Percentiles rank a stretch among this genome's conserved stretches.
Conservation (phyloP, 2,113 vertebrate species). For the Forbesichthys papilliferus region DNA sequence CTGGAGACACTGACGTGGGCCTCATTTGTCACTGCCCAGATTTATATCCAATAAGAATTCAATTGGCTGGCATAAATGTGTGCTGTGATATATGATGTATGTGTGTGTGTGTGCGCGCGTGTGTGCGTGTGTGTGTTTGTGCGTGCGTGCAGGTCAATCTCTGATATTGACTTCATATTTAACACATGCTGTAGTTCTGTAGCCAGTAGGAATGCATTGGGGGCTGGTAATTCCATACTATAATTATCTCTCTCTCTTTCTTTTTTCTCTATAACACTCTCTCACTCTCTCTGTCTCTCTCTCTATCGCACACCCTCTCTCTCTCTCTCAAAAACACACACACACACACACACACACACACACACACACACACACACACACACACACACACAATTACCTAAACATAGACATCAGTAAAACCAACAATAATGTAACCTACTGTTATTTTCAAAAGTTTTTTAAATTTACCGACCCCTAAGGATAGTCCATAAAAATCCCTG, state of each 20-base stretch:
- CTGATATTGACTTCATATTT: not conserved
- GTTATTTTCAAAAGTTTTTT: not conserved
- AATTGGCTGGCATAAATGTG: constrained; percentile 72
- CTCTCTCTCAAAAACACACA: too few relatives aligned
- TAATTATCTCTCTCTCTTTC: too few relatives aligned
- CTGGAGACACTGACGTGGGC: constrained; percentile 21
- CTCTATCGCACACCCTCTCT: too few relatives aligned
- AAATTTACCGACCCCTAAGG: too few relatives aligned
- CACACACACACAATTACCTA: too few relatives aligned
- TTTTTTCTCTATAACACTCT: too few relatives aligned
- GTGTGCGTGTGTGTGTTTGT: constrained; percentile 6
- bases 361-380: too few relatives aligned
- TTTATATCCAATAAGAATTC: constrained; percentile 75
- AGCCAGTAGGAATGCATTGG: not conserved
- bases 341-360: too few relatives aligned
- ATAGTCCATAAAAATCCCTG: too few relatives aligned
- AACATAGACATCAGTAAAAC: too few relatives aligned
- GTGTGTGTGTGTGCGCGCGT: not conserved
- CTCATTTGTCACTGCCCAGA: constrained; percentile 66
- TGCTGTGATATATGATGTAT: constrained; percentile 56
- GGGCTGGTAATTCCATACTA: too few relatives aligned
- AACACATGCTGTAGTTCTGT: not conserved
- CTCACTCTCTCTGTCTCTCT: too few relatives aligned
- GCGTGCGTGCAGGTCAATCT: not conserved
- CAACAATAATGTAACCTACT: constrained; percentile 1